Conservation (phyloP, 1,140 invertebrate genomes). For the Trichonephila clavata region DNA sequence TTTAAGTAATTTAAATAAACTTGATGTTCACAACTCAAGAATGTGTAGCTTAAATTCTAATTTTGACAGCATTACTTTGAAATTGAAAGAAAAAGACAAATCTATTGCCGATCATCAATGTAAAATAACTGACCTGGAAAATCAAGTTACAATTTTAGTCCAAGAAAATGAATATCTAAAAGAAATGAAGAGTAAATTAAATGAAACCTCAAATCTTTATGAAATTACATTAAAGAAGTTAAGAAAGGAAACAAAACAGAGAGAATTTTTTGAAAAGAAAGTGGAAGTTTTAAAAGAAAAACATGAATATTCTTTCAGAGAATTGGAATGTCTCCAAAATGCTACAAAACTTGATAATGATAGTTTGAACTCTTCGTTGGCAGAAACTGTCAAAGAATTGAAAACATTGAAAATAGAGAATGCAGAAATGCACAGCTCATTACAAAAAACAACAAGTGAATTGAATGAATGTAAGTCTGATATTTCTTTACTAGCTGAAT, state of each 20-base stretch:
- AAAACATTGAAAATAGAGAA: neutral
- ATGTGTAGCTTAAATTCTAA: constrained; percentile 21
- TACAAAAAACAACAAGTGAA: neutral
- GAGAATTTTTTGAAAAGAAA: neutral
- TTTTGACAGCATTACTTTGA: neutral
- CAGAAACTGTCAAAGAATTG: neutral
- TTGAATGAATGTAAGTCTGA: neutral
- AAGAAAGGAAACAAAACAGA: neutral
- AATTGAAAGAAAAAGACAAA: constrained; percentile 49
- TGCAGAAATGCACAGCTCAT: neutral
- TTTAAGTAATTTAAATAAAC: neutral
- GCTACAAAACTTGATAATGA: neutral
- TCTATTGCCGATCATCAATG: neutral
- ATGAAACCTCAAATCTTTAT: neutral
- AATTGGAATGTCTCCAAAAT: neutral
- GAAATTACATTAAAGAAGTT: neutral
- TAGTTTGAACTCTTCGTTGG: neutral
- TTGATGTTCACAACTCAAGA: constrained; percentile 9
- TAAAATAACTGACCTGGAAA: constrained; percentile 32
- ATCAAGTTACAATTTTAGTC: neutral
- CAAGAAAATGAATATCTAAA: neutral
- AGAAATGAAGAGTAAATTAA: constrained; percentile 20
- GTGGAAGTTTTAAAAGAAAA: neutral
- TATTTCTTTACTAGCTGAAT: constrained; percentile 72
- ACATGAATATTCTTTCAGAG: neutral